Evolutionary conservation across 1,140 invertebrate species (phyloP).

Genomic region (Hypothenemus hampei): DNA sequence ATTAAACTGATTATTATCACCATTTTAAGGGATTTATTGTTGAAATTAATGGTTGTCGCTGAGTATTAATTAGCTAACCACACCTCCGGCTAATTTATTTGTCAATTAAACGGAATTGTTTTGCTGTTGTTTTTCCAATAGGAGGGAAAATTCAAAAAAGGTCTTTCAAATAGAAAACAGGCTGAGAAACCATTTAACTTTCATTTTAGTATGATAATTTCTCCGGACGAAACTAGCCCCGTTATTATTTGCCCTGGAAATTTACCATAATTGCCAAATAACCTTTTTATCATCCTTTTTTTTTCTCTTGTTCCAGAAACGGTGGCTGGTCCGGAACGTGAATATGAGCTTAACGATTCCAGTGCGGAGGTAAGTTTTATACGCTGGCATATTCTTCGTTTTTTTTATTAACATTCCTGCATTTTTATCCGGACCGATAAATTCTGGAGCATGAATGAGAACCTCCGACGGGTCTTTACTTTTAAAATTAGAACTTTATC

Average conservation of each 20-base stretch:
- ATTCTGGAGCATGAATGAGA: background rate
- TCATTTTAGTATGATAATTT: constrained; percentile 10
- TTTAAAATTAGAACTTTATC: no score
- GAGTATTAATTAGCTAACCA: no score
- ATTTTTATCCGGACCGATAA: constrained; percentile 11
- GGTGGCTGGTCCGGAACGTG: constrained; percentile 15
- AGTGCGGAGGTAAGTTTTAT: constrained; percentile 25
- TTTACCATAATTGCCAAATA: constrained; percentile 8
- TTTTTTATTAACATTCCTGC: constrained; percentile 22
- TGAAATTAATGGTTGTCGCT: no score
- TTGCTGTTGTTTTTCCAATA: no score
- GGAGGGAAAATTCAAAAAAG: no score
- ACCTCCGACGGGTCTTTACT: no score
- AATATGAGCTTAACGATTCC: constrained; percentile 23
- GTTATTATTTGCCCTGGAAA: background rate
- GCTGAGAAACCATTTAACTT: background rate
- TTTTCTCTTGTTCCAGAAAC: constrained; percentile 17
- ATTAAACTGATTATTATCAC: no score
- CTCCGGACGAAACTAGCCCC: constrained; percentile 1
- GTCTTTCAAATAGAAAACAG: background rate
- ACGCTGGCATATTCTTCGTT: constrained; percentile 1
- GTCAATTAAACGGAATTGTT: no score
- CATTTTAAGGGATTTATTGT: no score
- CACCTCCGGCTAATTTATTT: no score
- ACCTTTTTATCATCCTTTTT: constrained; percentile 15